Base-by-base conservation (phyloP, 1,140 invertebrate species). In the Sinonovacula constricta region DNA sequence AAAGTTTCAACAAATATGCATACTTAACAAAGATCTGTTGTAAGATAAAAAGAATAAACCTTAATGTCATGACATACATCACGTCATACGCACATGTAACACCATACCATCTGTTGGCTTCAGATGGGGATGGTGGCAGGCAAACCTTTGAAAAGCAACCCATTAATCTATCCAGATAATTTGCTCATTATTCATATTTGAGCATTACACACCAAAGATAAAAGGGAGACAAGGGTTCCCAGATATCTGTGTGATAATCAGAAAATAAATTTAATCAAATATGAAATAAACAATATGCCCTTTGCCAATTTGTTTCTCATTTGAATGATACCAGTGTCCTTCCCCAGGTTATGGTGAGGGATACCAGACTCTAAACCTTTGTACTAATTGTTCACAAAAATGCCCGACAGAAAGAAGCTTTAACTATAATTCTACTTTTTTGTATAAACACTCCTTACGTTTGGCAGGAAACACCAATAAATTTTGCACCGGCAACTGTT, bases 211-310 rank as follows among this genome's bases (percentile, higher is more conserved):
- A 67, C 39, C 28, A n/a, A 30, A 76, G 72, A 76, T 76, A 76
- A 76, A 76, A 76, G 72, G 24, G 49, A 66, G 22, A 15, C n/a
- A 24, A 33, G 31, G 33, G 12, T 39, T 14, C 36, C 59, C 59
- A 62, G 60, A 59, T 63, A 49, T 45, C 33, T 45, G 39, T 34
- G 28, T 67, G 53, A 59, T 76, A 76, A 76, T 76, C 72, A 59
- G 51, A 59, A 67, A 76, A 67, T 76, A 76, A 76, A 76, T 76
- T 76, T 76, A 76, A 76, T 76, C 72, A 76, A 67, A 76, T 76
- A 76, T 76, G 72, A 76, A 76, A 76, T 76, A 76, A 76, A 76
- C 72, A 76, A 76, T 76, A 76, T 76, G 72, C 72, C 72, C 63
- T 30, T n/a, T 45, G 59, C 72, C 51, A 76, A 76, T 76, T 76